These are phyloP conservation scores for Psix sp. DNA, from an alignment of 1,140 invertebrate species.

Conservation along the genomic window DNA sequence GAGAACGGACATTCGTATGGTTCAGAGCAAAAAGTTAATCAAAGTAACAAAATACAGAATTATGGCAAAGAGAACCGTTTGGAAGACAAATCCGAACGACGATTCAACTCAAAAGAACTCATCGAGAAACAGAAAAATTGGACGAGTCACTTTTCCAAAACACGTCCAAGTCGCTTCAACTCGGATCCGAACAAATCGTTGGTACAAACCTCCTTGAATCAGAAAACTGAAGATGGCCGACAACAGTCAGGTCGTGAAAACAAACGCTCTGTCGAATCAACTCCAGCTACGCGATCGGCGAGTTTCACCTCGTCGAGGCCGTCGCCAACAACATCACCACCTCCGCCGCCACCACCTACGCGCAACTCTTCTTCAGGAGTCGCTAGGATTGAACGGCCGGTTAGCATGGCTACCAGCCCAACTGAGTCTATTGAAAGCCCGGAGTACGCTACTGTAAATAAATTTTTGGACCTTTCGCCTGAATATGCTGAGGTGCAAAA, in stretches of 20 bases:
- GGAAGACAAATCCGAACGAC: slow-evolving; percentile 86
- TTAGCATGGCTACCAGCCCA: slow-evolving; percentile 64
- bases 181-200: slow-evolving; percentile 80
- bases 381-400: slow-evolving; percentile 62
- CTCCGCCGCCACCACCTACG: slow-evolving; percentile 68
- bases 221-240: slow-evolving; percentile 47
- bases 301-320: slow-evolving; percentile 70
- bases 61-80: slow-evolving; percentile 75
- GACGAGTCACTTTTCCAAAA: slow-evolving; percentile 92
- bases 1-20: slow-evolving; percentile 69
- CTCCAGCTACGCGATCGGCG: slow-evolving; percentile 67
- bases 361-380: slow-evolving; percentile 66
- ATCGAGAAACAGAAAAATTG: slow-evolving; percentile 94
- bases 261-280: slow-evolving; percentile 42
- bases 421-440: slow-evolving; percentile 65
- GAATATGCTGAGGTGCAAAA: slow-evolving; percentile 74
- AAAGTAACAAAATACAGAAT: slow-evolving; percentile 62
- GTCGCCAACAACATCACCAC: slow-evolving; percentile 54
- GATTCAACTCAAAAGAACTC: slow-evolving; percentile 88
- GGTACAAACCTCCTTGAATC: slow-evolving; percentile 68
- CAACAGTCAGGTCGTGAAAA: slow-evolving; percentile 50
- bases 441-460: slow-evolving; percentile 72
- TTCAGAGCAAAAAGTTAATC: slow-evolving; percentile 38
- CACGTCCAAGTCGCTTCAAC: slow-evolving; percentile 80
- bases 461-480: slow-evolving; percentile 67